Evolutionary conservation across 2,113 vertebrate genomes (phyloP).

Genomic region (Amphiprion percula): DNA sequence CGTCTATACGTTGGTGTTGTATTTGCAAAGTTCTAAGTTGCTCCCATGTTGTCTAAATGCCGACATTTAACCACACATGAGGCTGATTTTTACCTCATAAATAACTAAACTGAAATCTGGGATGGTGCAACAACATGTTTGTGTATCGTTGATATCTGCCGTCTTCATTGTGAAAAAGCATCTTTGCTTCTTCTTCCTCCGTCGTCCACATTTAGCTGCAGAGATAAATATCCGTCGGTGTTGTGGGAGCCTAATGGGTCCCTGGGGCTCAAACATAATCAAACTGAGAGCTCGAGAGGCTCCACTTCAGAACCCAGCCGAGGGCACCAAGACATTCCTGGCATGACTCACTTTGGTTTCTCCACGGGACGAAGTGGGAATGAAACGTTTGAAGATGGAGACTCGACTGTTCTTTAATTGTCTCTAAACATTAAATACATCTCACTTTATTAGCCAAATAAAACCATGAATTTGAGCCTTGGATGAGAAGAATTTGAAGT

Average conservation of each 20-base stretch:
- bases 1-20: too few relatives aligned
- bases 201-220: slow-evolving; percentile 41
- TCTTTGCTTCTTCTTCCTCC: slow-evolving; percentile 3
- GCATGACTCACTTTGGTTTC: slow-evolving; percentile 29
- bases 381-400: slow-evolving; percentile 25
- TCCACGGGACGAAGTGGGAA: slow-evolving; percentile 22
- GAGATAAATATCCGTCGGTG: slow-evolving; percentile 28
- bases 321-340: slow-evolving; percentile 55
- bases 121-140: too few relatives aligned
- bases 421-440: too few relatives aligned
- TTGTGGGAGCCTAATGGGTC: slow-evolving; percentile 30
- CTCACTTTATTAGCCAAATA: too few relatives aligned
- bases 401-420: background rate
- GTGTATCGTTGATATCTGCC: background rate
- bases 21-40: too few relatives aligned
- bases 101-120: too few relatives aligned
- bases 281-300: slow-evolving; percentile 37
- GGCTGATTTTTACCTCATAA: too few relatives aligned
- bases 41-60: too few relatives aligned
- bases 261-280: slow-evolving; percentile 45
- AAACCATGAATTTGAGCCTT: too few relatives aligned
- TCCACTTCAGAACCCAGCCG: slow-evolving; percentile 21
- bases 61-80: too few relatives aligned
- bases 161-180: too few relatives aligned
- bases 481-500: too few relatives aligned